A percentile compares a stretch with the other conserved stretches of the same genome.
Conservation (phyloP, 2,888 invertebrate genomes). For the Acanthosoma haemorrhoidale region DNA sequence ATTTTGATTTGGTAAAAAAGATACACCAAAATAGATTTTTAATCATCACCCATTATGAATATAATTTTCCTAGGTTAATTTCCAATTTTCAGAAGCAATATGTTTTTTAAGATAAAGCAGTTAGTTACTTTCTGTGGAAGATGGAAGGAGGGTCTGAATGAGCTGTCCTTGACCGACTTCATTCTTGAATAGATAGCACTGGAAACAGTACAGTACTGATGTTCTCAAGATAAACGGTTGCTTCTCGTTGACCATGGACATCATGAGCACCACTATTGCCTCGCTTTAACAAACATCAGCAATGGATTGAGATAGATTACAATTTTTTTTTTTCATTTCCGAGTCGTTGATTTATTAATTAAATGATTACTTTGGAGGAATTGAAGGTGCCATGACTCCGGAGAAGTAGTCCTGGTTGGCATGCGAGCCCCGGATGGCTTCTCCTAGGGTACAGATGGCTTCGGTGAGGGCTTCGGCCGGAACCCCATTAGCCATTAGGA, state of each 20-base stretch:
- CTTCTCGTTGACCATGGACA: slow-evolving; percentile 99
- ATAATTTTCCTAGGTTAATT: too few species aligned
- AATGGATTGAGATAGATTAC: not conserved
- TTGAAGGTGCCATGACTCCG: slow-evolving; percentile 84
- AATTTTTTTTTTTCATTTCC: not conserved
- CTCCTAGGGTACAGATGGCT: slow-evolving; percentile 90
- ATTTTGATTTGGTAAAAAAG: too few species aligned
- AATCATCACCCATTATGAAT: too few species aligned
- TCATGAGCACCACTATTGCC: slow-evolving; percentile 86
- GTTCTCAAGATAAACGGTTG: slow-evolving; percentile 86
- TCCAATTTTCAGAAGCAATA: too few species aligned
- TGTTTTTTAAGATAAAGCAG: too few species aligned
- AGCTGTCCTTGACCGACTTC: slow-evolving; percentile 80
- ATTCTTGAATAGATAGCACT: slow-evolving; percentile 92
- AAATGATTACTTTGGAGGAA: slow-evolving; percentile 64
- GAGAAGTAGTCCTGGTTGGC: slow-evolving; percentile 89
- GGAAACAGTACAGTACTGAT: slow-evolving; percentile 94
- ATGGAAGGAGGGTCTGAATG: slow-evolving; percentile 87
- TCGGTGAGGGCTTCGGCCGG: slow-evolving; percentile 94
- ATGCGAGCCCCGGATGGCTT: slow-evolving; percentile 84
- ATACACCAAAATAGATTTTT: too few species aligned
- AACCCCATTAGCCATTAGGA: slow-evolving; percentile 92
- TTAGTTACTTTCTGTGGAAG: slow-evolving; percentile 64
- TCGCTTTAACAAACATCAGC: slow-evolving; percentile 54
- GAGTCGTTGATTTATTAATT: not conserved